Conservation (phyloP, 2,797 vertebrate species). For the Phyllotis vaccarum region DNA sequence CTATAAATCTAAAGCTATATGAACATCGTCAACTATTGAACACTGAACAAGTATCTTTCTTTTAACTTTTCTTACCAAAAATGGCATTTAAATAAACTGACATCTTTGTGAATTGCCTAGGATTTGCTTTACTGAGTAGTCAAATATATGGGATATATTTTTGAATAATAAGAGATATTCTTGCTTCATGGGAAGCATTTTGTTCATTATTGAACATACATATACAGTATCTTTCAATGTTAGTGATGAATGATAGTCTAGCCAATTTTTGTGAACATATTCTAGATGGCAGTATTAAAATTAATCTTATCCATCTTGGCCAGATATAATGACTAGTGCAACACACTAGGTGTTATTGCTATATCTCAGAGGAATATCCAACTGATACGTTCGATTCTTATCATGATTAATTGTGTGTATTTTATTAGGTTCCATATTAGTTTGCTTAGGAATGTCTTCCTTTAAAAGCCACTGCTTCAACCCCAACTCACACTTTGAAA, state of each 20-base stretch:
- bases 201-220: background rate
- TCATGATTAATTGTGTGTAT: background rate
- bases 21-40: background rate
- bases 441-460: constrained; percentile 15
- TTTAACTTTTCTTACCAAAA: constrained; percentile 4
- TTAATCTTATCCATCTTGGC: background rate
- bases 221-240: background rate
- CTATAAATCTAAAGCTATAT: constrained; percentile 6
- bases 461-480: background rate
- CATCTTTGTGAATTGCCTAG: background rate
- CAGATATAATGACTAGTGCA: background rate
- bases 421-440: background rate
- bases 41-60: background rate
- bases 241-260: background rate
- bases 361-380: background rate
- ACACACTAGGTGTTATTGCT: background rate
- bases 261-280: background rate
- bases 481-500: background rate
- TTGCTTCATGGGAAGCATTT: background rate
- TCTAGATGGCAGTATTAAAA: constrained; percentile 31
- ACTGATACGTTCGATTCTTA: background rate
- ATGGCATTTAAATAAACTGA: background rate
- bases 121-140: background rate
- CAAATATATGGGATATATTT: background rate
- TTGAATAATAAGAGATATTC: background rate